Conservation (phyloP, 92 coral and sea anemone species). For the Porites cylindrica region DNA sequence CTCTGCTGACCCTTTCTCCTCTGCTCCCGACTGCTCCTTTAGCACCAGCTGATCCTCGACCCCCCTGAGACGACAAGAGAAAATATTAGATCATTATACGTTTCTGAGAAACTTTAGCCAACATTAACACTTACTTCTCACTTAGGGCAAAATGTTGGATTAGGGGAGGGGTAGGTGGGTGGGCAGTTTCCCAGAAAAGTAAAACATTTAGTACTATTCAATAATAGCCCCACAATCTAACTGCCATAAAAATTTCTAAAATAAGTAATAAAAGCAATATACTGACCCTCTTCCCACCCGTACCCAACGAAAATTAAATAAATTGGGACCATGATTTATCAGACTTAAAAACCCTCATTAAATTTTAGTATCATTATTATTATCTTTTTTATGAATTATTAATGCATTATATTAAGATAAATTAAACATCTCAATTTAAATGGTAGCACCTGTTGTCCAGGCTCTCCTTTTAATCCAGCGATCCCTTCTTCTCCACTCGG, state of each 20-base stretch:
- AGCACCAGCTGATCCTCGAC: constrained; percentile 60
- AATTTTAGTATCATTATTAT: background rate
- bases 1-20: constrained; percentile 60
- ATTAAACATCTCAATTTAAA: background rate
- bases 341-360: background rate
- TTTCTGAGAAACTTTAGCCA: too few species aligned
- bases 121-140: too few species aligned
- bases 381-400: background rate
- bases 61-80: constrained; percentile 43
- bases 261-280: too few species aligned
- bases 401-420: background rate
- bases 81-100: too few species aligned
- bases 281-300: too few species aligned
- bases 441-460: constrained; percentile 16
- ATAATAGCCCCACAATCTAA: background rate
- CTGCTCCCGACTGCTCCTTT: constrained; percentile 55
- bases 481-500: constrained; percentile 30
- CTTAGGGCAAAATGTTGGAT: too few species aligned
- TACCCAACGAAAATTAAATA: too few species aligned
- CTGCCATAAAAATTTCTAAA: background rate
- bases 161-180: too few species aligned
- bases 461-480: constrained; percentile 21
- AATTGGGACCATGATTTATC: too few species aligned
- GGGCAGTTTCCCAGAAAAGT: too few species aligned
- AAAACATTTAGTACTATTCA: background rate